These are phyloP conservation scores for Ischnura elegans DNA, from an alignment of 2,888 invertebrate species.

Conservation along the genomic window DNA sequence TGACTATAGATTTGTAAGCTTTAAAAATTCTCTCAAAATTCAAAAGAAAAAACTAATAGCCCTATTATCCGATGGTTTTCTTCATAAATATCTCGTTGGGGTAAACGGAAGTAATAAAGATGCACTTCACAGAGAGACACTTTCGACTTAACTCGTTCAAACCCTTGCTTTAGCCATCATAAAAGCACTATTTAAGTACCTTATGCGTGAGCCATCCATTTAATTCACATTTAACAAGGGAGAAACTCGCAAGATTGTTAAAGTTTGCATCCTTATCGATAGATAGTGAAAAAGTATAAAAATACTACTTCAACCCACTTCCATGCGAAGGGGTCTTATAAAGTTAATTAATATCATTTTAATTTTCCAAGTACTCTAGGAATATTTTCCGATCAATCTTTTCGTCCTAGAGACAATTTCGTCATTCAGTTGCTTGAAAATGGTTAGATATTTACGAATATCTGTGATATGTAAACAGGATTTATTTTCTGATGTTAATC, in stretches of 20 bases:
- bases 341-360: background rate
- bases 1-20: too few species aligned
- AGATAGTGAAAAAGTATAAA: slow-evolving; percentile 49
- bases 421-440: background rate
- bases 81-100: background rate
- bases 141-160: too few species aligned
- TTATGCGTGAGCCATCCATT: background rate
- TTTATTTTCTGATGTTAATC: background rate
- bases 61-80: too few species aligned
- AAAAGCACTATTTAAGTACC: too few species aligned
- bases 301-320: slow-evolving; percentile 26
- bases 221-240: background rate
- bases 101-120: too few species aligned
- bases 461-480: background rate
- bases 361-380: background rate
- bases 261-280: background rate
- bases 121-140: too few species aligned
- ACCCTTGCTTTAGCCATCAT: too few species aligned
- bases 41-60: too few species aligned
- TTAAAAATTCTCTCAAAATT: too few species aligned
- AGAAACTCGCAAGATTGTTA: background rate
- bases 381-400: background rate
- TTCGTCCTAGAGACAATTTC: background rate
- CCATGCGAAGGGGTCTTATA: background rate
- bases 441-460: background rate